These are phyloP conservation scores for Apis laboriosa DNA, from an alignment of 1,140 invertebrate genomes.

Conservation along the genomic window DNA sequence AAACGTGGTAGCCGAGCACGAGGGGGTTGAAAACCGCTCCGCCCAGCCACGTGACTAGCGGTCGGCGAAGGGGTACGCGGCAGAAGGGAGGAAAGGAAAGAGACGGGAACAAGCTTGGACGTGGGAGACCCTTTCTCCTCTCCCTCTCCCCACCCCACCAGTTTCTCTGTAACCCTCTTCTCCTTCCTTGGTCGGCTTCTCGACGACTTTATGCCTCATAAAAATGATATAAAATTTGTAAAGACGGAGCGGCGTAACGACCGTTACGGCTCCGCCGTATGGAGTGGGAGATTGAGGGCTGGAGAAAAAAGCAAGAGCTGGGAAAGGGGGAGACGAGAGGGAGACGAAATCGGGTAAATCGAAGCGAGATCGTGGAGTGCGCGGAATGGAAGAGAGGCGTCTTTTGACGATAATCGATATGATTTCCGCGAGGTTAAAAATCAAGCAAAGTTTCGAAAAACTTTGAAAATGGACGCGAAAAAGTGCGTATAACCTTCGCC, in stretches of 20 bases:
- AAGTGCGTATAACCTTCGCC: slow-evolving; percentile 53
- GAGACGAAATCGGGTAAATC: slow-evolving; percentile 52
- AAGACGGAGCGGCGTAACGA: slow-evolving; percentile 78
- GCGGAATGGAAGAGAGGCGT: slow-evolving; percentile 21
- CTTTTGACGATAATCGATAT: slow-evolving; percentile 62
- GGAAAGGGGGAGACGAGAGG: neutral
- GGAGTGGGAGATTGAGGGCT: slow-evolving; percentile 69
- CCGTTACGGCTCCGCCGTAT: slow-evolving; percentile 71
- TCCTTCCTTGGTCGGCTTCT: slow-evolving; percentile 69
- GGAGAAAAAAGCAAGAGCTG: slow-evolving; percentile 50
- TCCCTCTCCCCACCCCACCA: neutral
- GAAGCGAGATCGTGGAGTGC: slow-evolving; percentile 36
- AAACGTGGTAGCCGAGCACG: slow-evolving; percentile 21
- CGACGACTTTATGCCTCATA: slow-evolving; percentile 80
- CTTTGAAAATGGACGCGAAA: slow-evolving; percentile 65
- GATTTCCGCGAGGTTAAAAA: slow-evolving; percentile 67
- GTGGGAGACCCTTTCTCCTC: slow-evolving; percentile 10
- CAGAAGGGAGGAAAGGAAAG: slow-evolving; percentile 18
- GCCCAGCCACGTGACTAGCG: slow-evolving; percentile 72
- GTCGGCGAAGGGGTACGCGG: slow-evolving; percentile 8
- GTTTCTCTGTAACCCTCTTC: slow-evolving; percentile 46
- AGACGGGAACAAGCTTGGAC: slow-evolving; percentile 13
- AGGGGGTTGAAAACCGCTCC: slow-evolving; percentile 70
- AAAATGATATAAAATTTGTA: slow-evolving; percentile 82
- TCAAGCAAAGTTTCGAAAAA: slow-evolving; percentile 48